Conservation (phyloP, 2,888 invertebrate genomes). For the Drosophila prolongata region DNA sequence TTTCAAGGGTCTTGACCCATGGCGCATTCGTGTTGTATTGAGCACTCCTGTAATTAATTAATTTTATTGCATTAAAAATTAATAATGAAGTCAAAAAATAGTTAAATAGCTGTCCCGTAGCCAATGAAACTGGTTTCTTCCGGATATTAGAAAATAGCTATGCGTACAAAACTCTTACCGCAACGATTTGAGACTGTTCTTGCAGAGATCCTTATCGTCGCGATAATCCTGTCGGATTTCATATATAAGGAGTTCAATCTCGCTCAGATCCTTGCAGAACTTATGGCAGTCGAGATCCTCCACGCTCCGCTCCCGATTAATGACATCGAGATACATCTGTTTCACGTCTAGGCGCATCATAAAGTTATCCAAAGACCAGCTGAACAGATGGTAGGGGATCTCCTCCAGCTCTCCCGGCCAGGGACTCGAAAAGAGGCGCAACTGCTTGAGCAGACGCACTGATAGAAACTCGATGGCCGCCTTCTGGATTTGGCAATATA, state of each 20-base stretch:
- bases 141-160: no score
- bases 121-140: no score
- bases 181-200: background rate
- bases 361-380: conserved; percentile 60
- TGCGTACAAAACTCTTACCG: conserved; percentile 24
- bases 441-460: conserved; percentile 34
- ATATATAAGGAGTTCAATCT: conserved; percentile 34
- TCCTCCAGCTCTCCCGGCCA: conserved; percentile 44
- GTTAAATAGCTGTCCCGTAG: no score
- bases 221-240: conserved; percentile 35
- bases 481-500: conserved; percentile 31
- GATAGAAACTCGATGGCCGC: conserved; percentile 49
- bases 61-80: no score
- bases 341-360: conserved; percentile 22
- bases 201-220: conserved; percentile 31
- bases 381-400: conserved; percentile 50
- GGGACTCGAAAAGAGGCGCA: conserved; percentile 24
- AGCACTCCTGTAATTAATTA: background rate
- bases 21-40: background rate
- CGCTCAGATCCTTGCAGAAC: conserved; percentile 51
- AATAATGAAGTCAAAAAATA: no score
- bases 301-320: conserved; percentile 28
- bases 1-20: background rate
- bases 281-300: conserved; percentile 53
- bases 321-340: conserved; percentile 55